Base-by-base conservation (phyloP, 2,888 invertebrate genomes). In the Caenorhabditis zanzibari region DNA sequence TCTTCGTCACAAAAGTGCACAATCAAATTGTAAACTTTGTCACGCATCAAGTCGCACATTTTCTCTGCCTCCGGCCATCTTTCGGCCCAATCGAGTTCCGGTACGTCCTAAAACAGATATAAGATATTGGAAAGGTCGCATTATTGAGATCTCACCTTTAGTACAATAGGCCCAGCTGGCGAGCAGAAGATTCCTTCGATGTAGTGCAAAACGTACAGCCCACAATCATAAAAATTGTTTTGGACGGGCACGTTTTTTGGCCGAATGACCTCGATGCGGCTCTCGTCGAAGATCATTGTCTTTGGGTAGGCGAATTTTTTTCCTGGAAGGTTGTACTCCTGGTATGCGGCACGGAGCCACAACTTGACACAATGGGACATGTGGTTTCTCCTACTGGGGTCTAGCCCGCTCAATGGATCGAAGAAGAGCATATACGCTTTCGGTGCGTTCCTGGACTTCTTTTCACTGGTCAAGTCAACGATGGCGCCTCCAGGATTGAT, bases 201-300 rank as follows among this genome's bases (percentile, higher is more conserved):
- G 94, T 97, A 99, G 93, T 98, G 97, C 73, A 99, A 94, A 81
- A 98, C 94, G 93, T 96, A 99, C 16, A 98, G 94, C 0, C 99
- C 99, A 93, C 99, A 99, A 93, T 99, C 99, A 52, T 96, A 96
- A 92, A 95, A 97, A 94, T 99, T 99, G 87, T 95, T 96, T 93
- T 99, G 99, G 92, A 98, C 97, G n/a, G 98, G 98, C 86, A 81
- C 22, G 52, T 82, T 77, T n/a, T 64, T 69, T 1, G 88, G 88
- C 3, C 73, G 58, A 4, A 76, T 38, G 0, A 68, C 35, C 2
- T 32, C 58, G 0, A 85, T 64, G 7, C 84, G 52, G 0, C 44
- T 32, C 35, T 38, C 14, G 22, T 80, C 84, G 35, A 26, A 84
- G 9, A 24, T 10, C 6, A 61, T 49, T 41, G 10, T 7, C 1